phyloP scores from a whole-genome alignment of 2,888 invertebrate species.

The Ecliptopera silaceata region DNA sequence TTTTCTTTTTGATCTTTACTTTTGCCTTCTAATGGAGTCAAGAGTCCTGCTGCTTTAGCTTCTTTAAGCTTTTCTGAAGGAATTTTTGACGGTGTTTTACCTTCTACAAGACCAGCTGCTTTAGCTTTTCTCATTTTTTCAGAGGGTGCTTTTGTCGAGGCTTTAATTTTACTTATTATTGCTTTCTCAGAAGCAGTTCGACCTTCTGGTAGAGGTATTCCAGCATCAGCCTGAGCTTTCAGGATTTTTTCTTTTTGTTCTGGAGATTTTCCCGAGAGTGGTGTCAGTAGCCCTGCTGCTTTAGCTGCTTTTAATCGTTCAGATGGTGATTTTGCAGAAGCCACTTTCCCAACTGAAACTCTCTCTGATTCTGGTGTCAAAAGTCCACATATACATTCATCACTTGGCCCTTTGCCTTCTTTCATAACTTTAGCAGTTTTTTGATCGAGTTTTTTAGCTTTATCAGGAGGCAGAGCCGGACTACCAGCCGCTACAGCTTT shows the following conservation, averaged over 20 bases:
- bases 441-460: conserved; percentile 26
- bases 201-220: conserved; percentile 45
- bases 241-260: conserved; percentile 44
- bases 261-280: conserved; percentile 41
- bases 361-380: conserved; percentile 35
- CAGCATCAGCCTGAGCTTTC: conserved; percentile 38
- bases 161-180: conserved; percentile 31
- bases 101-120: not conserved
- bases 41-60: conserved; percentile 37
- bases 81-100: not conserved
- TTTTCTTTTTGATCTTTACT: conserved; percentile 40
- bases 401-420: conserved; percentile 43
- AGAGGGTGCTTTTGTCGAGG: conserved; percentile 25
- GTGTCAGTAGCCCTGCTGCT: conserved; percentile 38
- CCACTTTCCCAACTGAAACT: conserved; percentile 26
- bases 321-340: conserved; percentile 34
- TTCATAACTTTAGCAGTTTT: conserved; percentile 38
- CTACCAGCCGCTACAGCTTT: conserved; percentile 34
- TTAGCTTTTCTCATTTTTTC: conserved; percentile 26
- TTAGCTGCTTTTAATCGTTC: conserved; percentile 43
- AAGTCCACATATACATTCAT: conserved; percentile 44
- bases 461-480: conserved; percentile 28
- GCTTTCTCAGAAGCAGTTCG: conserved; percentile 49
- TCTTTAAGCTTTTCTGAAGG: conserved; percentile 30
- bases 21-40: conserved; percentile 47